Percentiles rank a stretch among this genome's conserved stretches.
Conservation (phyloP, 2,888 invertebrate genomes). For the Drosophila anceps region DNA sequence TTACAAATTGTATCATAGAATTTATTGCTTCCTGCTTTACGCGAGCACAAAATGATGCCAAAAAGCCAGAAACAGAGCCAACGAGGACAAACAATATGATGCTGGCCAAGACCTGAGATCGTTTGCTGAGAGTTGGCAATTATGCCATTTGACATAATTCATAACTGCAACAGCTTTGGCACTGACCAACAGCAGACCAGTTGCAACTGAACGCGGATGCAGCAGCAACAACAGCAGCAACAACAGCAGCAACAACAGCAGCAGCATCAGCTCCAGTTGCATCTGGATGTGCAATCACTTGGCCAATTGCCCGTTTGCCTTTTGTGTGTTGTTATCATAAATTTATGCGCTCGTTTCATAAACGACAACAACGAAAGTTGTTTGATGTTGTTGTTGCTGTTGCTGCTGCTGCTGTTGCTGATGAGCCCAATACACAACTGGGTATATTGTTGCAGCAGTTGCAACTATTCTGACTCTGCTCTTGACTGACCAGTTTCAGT, state of each 20-base stretch:
- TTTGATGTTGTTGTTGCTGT: conserved; percentile 53
- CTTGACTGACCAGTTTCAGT: conserved; percentile 62
- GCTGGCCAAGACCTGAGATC: conserved; percentile 37
- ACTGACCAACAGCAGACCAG: conserved; percentile 48
- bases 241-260: neutral
- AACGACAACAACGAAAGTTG: conserved; percentile 80
- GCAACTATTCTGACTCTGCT: conserved; percentile 14
- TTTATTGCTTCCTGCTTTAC: conserved; percentile 83
- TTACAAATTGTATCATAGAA: conserved; percentile 83
- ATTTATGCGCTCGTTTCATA: conserved; percentile 79
- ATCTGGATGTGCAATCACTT: conserved; percentile 63
- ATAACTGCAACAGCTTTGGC: conserved; percentile 67
- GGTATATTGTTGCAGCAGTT: conserved; percentile 44
- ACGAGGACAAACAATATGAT: conserved; percentile 25
- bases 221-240: conserved; percentile 27
- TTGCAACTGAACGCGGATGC: conserved; percentile 69
- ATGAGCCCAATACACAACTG: conserved; percentile 44
- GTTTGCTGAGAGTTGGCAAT: conserved; percentile 75
- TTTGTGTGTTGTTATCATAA: conserved; percentile 77
- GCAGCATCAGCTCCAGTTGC: conserved; percentile 25
- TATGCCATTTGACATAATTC: conserved; percentile 83
- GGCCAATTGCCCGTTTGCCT: conserved; percentile 62
- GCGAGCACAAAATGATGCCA: conserved; percentile 29
- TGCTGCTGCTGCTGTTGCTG: conserved; percentile 25
- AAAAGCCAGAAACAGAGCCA: conserved; percentile 26